Percentiles rank a stretch among this genome's conserved stretches.
These are phyloP conservation scores for Theristus sp. DNA, from an alignment of 2,888 invertebrate species.

Conservation along the genomic window DNA sequence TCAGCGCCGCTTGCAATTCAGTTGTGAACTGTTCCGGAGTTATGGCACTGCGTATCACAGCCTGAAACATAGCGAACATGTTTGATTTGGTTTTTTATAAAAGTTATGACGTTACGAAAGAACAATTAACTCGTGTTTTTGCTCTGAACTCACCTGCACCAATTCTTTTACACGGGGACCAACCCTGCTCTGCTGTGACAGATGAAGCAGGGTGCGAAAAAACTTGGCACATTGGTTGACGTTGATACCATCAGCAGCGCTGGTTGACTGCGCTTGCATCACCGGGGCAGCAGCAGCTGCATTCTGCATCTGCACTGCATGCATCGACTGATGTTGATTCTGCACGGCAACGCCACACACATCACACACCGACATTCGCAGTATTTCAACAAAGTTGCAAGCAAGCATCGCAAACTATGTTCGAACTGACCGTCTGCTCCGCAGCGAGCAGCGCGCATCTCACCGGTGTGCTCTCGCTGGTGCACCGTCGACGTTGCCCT, in stretches of 20 bases:
- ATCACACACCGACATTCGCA: too few species aligned
- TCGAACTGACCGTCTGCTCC: too few species aligned
- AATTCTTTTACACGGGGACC: not conserved
- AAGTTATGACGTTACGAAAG: not conserved
- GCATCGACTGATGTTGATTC: too few species aligned
- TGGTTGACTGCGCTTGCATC: too few species aligned
- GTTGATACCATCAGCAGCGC: not conserved
- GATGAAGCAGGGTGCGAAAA: not conserved
- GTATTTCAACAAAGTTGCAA: too few species aligned
- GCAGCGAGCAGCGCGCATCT: too few species aligned
- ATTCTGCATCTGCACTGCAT: too few species aligned
- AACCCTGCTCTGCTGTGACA: not conserved
- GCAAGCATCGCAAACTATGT: too few species aligned
- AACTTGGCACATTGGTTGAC: not conserved
- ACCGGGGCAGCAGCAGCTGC: too few species aligned
- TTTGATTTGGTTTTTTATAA: not conserved
- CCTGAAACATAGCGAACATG: not conserved
- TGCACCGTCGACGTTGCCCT: too few species aligned
- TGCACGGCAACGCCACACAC: too few species aligned
- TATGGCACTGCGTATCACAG: not conserved
- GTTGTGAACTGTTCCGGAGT: constrained; percentile 51
- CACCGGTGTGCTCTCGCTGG: too few species aligned
- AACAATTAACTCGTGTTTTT: not conserved
- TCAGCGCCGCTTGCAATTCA: constrained; percentile 71
- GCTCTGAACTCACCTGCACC: not conserved